These are phyloP conservation scores for Nycticorax nycticorax DNA, from an alignment of 2,113 vertebrate species.

Conservation along the genomic window DNA sequence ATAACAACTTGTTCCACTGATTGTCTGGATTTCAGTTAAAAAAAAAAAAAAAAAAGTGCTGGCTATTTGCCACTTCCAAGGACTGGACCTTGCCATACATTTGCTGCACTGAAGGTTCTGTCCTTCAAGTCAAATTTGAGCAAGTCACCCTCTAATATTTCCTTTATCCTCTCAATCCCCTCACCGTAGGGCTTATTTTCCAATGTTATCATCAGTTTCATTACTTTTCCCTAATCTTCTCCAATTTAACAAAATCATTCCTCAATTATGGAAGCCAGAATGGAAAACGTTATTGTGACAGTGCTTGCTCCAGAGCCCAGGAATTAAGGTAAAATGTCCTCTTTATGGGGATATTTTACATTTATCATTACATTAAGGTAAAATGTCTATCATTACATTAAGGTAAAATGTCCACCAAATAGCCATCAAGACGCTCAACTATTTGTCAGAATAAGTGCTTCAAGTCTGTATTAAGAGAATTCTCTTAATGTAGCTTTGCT, in stretches of 20 bases:
- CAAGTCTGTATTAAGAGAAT: background rate
- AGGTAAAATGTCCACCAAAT: background rate
- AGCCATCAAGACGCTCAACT: background rate
- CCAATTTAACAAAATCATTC: background rate
- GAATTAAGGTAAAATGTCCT: background rate
- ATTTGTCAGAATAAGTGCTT: background rate
- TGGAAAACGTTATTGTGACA: background rate
- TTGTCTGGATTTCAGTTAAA: background rate
- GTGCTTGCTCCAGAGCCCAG: background rate
- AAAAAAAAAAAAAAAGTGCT: background rate
- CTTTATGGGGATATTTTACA: background rate
- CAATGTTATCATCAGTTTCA: background rate
- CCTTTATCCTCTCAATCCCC: background rate
- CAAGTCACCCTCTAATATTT: conserved; percentile 6
- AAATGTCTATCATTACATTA: background rate
- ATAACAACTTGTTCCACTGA: background rate
- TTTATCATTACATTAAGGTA: background rate
- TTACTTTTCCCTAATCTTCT: background rate
- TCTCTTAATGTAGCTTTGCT: background rate
- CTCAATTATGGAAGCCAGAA: background rate
- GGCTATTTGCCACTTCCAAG: conserved; percentile 12
- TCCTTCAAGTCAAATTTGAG: conserved; percentile 15
- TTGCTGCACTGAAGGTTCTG: background rate
- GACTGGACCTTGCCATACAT: background rate
- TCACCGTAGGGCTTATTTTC: background rate